Base-by-base conservation (phyloP, 2,113 vertebrate genomes). In the Perca fluviatilis region DNA sequence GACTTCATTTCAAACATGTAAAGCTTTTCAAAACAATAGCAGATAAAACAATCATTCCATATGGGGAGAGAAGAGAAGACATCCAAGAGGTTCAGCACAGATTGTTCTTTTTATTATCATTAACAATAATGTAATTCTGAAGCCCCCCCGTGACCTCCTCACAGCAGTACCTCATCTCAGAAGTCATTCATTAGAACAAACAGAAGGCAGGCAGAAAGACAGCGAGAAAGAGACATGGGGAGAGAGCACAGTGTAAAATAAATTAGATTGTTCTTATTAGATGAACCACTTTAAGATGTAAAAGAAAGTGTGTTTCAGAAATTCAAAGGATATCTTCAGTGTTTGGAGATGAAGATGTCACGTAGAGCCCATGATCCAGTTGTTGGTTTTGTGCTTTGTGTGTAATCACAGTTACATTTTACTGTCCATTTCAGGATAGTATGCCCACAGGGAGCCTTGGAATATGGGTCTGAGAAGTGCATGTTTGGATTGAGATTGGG, bases 81-180 rank as follows among this genome's bases (percentile, higher is more conserved):
- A 90, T 91, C 80, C 84, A 83, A 92, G 86, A 85, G 89, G 87
- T 94, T 93, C 92, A 84, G 89, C 86, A 80, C 92, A 94, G 91
- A 94, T 92, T 93, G 93, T 93, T 95, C 90, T 93, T 95, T 96
- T 95, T 94, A 94, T 95, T 95, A 92, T 92, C 92, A 93, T 94
- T 94, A 95, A 92, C 95, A 93, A 89, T 93, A 94, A 94, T 94
- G 92, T 93, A 92, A 93, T 95, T 90, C 88, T 51, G 92, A 92
- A 87, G 93, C 92, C 94, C 92, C 92, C 92, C 53, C 70, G 90
- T 93, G 93, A 95, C 94, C 91, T 86, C 85, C 87, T 87, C 93
- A 87, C 94, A 94, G 93, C 89, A 89, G 92, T 90, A 90, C 89
- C 90, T 93, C 93, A 92, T 95, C 92, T 94, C 91, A 93, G 84